phyloP scores from a whole-genome alignment of 2,888 invertebrate species.

The Zeuzera pyrina region DNA sequence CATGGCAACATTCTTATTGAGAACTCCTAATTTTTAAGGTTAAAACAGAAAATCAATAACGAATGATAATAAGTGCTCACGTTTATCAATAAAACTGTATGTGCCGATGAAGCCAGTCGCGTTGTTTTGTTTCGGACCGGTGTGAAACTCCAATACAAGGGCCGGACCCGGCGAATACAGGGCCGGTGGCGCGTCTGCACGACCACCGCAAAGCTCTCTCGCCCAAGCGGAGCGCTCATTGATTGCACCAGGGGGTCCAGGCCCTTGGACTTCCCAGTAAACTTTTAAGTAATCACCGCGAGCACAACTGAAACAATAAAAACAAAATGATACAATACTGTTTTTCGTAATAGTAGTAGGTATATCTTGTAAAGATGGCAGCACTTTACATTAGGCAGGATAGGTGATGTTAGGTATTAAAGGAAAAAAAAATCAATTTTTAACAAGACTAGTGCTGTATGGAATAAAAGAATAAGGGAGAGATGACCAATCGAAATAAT shows the following conservation, averaged over 20 bases:
- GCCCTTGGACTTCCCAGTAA: slow-evolving; percentile 83
- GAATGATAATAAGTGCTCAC: slow-evolving; percentile 76
- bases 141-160: slow-evolving; percentile 83
- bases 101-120: slow-evolving; percentile 82
- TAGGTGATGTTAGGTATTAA: too few relatives aligned
- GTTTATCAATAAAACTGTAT: slow-evolving; percentile 83
- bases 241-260: slow-evolving; percentile 78
- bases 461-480: too few relatives aligned
- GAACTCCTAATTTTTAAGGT: too few relatives aligned
- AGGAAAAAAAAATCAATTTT: too few relatives aligned
- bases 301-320: slow-evolving; percentile 77
- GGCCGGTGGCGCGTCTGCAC: slow-evolving; percentile 78
- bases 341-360: too few relatives aligned
- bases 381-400: too few relatives aligned
- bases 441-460: too few relatives aligned
- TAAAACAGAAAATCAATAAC: too few relatives aligned
- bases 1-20: too few relatives aligned
- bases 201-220: slow-evolving; percentile 79
- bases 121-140: slow-evolving; percentile 62
- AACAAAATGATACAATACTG: too few relatives aligned
- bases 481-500: too few relatives aligned
- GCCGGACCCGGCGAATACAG: slow-evolving; percentile 84
- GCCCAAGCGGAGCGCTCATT: slow-evolving; percentile 86
- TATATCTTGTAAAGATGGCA: too few relatives aligned
- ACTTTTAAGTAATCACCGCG: slow-evolving; percentile 84